Evolutionary conservation across 2,888 invertebrate species (phyloP), one percentile per base, ranked within the genome.

Genomic region (Erpobdella octoculata): DNA sequence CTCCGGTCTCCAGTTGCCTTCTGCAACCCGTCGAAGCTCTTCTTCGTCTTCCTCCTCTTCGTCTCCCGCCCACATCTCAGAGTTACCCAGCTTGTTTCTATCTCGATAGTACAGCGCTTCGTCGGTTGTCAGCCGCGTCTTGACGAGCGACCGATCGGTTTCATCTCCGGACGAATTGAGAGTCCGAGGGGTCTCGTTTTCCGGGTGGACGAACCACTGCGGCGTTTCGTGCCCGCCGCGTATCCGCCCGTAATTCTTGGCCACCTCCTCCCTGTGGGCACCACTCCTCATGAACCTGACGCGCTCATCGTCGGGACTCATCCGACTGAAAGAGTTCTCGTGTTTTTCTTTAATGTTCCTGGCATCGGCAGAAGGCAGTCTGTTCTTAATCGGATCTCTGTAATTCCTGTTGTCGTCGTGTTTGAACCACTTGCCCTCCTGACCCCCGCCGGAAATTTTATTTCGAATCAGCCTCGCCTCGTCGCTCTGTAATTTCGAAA

Each of bases 401-500:
- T 48, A 58, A 66, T 64, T 38, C 62, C 59, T 58, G 67, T 41
- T 72, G 25, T 76, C 70, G 21, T 75, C 75, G 36, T 75, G 76
- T 15, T 68, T 68, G 71, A 75, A 77, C 77, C 77, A 77, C 18
- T 68, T 33, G 2, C 37, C 61, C 70, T 76, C 74, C 0, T 73
- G 71, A 66, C 76, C 76, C 67, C 76, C 74, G 3, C 62, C 58
- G 31, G 75, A 31, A 31, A 33, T 33, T n/a, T 72, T 67, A 21
- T 15, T 37, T 12, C 48, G 31, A 28, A 69, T 76, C 31, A 62
- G 71, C 4, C 75, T 76, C 53, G 76, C n/a, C n/a, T n/a, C n/a
- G n/a, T n/a, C n/a, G n/a, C n/a, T n/a, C n/a, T n/a, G n/a, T n/a
- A n/a, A n/a, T n/a, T n/a, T n/a, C n/a, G n/a, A n/a, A n/a, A n/a